These are phyloP conservation scores for Pseudochirops cupreus DNA, from an alignment of 2,797 vertebrate species.

Conservation along the genomic window DNA sequence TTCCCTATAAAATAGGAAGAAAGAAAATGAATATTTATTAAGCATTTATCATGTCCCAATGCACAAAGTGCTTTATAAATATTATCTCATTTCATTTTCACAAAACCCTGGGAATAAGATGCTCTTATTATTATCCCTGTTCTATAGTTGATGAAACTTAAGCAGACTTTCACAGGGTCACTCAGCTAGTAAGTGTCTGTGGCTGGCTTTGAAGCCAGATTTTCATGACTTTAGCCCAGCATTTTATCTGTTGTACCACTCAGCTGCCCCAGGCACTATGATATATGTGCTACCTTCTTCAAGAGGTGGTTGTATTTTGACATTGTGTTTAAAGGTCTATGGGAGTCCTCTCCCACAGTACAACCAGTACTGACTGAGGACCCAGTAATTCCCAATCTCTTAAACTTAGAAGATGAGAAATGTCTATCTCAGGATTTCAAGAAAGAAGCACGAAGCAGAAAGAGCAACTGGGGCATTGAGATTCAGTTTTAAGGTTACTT, in stretches of 20 bases:
- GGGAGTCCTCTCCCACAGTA: background rate
- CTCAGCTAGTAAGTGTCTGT: background rate
- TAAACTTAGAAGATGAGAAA: background rate
- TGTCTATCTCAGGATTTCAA: background rate
- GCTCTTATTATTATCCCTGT: background rate
- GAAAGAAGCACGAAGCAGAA: background rate
- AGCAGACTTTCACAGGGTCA: background rate
- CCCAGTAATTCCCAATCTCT: background rate
- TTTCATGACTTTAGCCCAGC: background rate
- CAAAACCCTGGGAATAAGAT: background rate
- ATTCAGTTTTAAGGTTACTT: background rate
- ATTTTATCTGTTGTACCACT: background rate
- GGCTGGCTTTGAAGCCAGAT: background rate
- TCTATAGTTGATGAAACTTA: background rate
- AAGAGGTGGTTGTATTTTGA: background rate
- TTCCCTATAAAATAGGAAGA: background rate
- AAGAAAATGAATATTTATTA: background rate
- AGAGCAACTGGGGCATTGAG: background rate
- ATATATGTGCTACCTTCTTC: background rate
- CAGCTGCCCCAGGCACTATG: background rate
- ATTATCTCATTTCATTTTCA: background rate
- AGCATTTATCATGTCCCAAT: background rate
- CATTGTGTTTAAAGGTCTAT: background rate
- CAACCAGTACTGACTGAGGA: background rate
- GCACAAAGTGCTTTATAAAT: background rate